Percentiles rank a stretch among this genome's conserved stretches.
These are phyloP conservation scores for Gambusia affinis DNA, from an alignment of 2,113 vertebrate genomes.

Conservation along the genomic window DNA sequence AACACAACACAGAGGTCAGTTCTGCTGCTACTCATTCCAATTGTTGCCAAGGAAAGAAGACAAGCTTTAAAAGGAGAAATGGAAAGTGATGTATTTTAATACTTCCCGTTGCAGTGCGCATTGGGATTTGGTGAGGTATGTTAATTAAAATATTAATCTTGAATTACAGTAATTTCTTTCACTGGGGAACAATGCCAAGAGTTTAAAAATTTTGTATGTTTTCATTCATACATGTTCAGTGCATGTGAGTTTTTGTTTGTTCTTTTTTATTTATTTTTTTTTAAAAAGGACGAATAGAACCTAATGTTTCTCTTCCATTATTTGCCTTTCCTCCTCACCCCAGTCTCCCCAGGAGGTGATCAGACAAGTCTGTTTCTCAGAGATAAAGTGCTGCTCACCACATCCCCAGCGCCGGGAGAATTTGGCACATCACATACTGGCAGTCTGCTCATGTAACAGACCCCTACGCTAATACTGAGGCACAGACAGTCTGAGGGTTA, in stretches of 20 bases:
- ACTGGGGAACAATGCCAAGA: constrained; percentile 12
- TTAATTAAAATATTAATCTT: constrained; percentile 60
- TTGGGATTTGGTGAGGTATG: constrained; percentile 34
- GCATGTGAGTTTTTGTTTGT: background rate
- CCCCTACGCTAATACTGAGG: constrained; percentile 73
- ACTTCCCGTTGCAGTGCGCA: constrained; percentile 9
- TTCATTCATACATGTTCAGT: background rate
- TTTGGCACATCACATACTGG: constrained; percentile 69
- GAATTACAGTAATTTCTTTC: constrained; percentile 32
- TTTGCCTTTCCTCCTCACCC: constrained; percentile 52
- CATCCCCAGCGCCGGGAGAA: constrained; percentile 70
- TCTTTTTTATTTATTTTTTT: too few relatives aligned
- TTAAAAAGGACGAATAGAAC: constrained; percentile 16
- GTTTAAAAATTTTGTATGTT: background rate
- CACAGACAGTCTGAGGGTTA: constrained; percentile 24
- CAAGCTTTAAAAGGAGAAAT: constrained; percentile 10
- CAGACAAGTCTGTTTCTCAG: constrained; percentile 76
- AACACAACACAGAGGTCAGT: constrained; percentile 52
- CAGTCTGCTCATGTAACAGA: constrained; percentile 71
- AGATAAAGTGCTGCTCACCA: constrained; percentile 80
- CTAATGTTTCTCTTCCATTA: constrained; percentile 47
- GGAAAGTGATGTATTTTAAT: constrained; percentile 24
- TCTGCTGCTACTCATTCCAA: constrained; percentile 18
- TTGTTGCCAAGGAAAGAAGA: constrained; percentile 34
- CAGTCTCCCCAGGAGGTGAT: constrained; percentile 69